phyloP scores from a whole-genome alignment of 2,113 vertebrate species.

The Sula dactylatra region DNA sequence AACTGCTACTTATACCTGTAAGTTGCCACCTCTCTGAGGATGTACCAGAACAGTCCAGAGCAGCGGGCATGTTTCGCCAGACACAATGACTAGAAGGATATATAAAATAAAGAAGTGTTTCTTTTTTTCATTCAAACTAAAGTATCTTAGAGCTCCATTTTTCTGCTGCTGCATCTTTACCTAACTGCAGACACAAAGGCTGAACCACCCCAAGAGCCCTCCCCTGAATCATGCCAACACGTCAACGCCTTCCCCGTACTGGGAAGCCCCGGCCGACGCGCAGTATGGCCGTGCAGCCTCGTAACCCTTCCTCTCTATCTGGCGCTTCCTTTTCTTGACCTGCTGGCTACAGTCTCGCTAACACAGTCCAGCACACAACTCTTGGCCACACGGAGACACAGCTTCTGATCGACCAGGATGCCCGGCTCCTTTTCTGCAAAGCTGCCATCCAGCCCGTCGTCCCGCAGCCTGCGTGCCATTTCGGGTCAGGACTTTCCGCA shows the following conservation, averaged over 20 bases:
- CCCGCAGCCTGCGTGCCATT: background rate
- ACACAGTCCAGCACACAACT: accelerated
- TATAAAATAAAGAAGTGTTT: background rate
- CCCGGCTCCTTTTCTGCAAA: background rate
- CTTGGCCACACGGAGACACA: background rate
- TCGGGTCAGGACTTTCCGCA: background rate
- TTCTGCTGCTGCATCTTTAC: background rate
- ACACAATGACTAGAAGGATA: too few species aligned
- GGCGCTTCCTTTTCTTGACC: background rate
- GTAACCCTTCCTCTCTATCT: background rate
- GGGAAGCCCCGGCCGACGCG: background rate
- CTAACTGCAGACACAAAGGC: too few species aligned
- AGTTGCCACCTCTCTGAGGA: background rate
- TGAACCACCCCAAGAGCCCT: background rate
- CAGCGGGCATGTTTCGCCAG: accelerated
- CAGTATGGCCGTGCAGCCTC: background rate
- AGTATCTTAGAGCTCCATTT: too few species aligned
- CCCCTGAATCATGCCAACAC: background rate
- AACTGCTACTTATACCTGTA: accelerated
- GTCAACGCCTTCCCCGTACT: accelerated
- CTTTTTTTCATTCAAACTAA: background rate
- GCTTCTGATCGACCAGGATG: background rate
- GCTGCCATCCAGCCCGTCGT: background rate
- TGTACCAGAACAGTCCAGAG: background rate
- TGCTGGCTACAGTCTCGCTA: background rate